phyloP scores from a whole-genome alignment of 2,797 vertebrate genomes.

The Sandelia bainsii region DNA sequence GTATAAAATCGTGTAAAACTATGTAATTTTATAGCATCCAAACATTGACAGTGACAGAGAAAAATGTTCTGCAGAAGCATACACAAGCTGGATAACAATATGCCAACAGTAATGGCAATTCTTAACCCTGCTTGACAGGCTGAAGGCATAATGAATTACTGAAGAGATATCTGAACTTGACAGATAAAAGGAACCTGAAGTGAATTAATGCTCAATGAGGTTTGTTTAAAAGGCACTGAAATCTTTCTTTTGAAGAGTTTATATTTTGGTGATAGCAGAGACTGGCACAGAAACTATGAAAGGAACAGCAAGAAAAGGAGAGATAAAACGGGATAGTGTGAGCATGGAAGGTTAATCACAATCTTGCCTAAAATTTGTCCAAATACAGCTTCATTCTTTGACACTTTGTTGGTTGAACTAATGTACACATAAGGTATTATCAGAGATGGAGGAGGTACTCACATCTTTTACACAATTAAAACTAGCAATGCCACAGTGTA shows the following conservation, averaged over 20 bases:
- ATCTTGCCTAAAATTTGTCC: conserved; percentile 31
- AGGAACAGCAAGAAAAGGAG: background rate
- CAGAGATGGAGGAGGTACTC: background rate
- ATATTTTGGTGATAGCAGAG: conserved; percentile 7
- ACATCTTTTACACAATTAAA: too few relatives aligned
- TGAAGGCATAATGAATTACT: conserved; percentile 54
- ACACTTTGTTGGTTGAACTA: conserved; percentile 7
- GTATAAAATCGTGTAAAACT: conserved; percentile 29
- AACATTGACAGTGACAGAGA: conserved; percentile 33
- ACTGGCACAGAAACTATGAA: background rate
- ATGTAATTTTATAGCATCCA: conserved; percentile 41
- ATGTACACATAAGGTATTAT: background rate
- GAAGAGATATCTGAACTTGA: conserved; percentile 46
- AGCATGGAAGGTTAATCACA: background rate
- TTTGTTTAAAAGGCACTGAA: conserved; percentile 17
- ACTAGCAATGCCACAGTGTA: background rate
- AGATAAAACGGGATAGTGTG: conserved; percentile 10
- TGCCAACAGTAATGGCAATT: conserved; percentile 28
- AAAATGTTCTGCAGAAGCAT: conserved; percentile 30
- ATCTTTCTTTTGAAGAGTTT: conserved; percentile 29
- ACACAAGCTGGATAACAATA: conserved; percentile 39
- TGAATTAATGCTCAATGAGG: conserved; percentile 36
- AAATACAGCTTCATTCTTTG: conserved; percentile 22
- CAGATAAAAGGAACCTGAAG: conserved; percentile 52
- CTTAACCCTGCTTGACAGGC: conserved; percentile 47